Conservation (phyloP, 2,797 vertebrate species). For the Silurus aristotelis region DNA sequence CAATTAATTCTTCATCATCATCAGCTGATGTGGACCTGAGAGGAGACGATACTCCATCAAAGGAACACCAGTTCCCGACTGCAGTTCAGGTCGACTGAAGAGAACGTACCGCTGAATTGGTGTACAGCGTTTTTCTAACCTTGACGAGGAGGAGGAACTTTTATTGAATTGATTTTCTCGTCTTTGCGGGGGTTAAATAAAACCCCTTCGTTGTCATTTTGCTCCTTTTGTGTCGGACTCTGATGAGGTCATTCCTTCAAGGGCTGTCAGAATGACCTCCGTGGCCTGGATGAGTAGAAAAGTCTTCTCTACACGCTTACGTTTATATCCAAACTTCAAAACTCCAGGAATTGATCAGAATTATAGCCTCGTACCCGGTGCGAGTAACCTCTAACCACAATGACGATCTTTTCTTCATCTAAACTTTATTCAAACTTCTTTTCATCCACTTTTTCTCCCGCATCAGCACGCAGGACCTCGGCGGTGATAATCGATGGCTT, state of each 20-base stretch:
- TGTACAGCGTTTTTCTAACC: neutral
- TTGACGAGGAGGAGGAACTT: neutral
- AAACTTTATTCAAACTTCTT: constrained; percentile 23
- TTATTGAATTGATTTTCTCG: constrained; percentile 1
- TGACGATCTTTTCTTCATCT: neutral
- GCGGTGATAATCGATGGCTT: constrained; percentile 10
- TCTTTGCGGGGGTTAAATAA: neutral
- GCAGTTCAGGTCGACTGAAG: neutral
- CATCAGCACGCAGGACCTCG: neutral
- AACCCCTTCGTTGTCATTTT: neutral
- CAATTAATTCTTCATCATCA: neutral
- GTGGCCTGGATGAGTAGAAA: neutral
- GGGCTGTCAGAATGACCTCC: neutral
- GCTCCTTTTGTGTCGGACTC: neutral
- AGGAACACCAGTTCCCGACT: neutral
- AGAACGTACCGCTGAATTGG: neutral
- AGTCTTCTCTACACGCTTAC: neutral
- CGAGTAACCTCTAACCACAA: neutral
- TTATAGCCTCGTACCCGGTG: neutral
- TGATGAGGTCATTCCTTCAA: neutral
- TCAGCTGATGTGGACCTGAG: neutral
- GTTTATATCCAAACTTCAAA: constrained; percentile 1
- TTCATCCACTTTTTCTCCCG: neutral
- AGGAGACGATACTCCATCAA: neutral
- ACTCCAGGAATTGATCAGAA: neutral